Evolutionary conservation across 2,888 invertebrate species (phyloP), one percentile per base, ranked within the genome.

Genomic region (Torymus auratus): DNA sequence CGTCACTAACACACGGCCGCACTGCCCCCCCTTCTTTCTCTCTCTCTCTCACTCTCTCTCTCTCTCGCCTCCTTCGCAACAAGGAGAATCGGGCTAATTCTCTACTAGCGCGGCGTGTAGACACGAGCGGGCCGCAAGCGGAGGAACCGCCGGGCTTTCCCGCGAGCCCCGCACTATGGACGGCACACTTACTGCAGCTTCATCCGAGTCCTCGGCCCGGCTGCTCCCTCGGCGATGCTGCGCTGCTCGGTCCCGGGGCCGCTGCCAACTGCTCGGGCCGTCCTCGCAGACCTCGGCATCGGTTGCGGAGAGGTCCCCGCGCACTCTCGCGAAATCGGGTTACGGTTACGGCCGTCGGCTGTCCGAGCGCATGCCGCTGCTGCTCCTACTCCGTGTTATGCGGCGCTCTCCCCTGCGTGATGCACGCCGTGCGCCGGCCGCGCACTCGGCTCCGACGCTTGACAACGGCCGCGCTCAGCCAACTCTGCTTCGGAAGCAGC

Each of bases 341-440:
- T 87, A 88, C 85, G 87, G 86, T 87, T 87, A 88, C 85, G 87
- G 83, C 84, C 85, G 85, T 85, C 83, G 83, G 83, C 83, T 41
- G 83, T 78, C 62, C 50, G 56, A 17, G 58, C 15, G 55, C 53
- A 20, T 28, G 60, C 50, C 13, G 50, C 84, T 79, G 83, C 83
- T 83, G 84, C 84, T 83, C 80, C 82, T 72, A 28, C 28, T 28
- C 28, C 23, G 17, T 20, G 41, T 23, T 14, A n/a, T 72, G 41
- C 68, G 28, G 79, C 80, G 17, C 50, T 67, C 64, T 70, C 67
- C 65, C 62, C 70, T 17, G 56, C 70, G 62, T n/a, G n/a, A n/a
- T n/a, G 20, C 20, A 20, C 20, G 20, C 20, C 1, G 12, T 5
- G 11, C 61, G 28, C 28, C 2, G 1, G 28, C 28, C 5, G 28